phyloP scores from a whole-genome alignment of 1,140 invertebrate species.

The Anthonomus grandis region DNA sequence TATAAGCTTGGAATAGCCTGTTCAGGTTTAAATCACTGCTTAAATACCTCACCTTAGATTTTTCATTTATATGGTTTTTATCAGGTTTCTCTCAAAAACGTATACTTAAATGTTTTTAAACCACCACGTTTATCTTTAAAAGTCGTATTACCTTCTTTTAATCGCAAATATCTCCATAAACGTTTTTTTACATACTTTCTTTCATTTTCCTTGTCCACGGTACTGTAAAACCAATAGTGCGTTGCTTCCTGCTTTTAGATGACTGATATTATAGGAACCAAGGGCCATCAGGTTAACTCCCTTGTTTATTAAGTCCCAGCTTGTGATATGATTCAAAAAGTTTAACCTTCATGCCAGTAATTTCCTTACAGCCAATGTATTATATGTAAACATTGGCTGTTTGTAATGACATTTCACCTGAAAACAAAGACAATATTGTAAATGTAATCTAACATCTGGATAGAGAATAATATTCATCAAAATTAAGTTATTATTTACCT shows the following conservation, averaged over 20 bases:
- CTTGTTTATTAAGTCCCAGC: neutral
- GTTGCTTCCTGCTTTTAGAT: neutral
- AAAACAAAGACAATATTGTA: too few species aligned
- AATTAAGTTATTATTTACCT: neutral
- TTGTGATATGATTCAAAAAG: neutral
- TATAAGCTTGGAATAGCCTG: neutral
- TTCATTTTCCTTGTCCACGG: neutral
- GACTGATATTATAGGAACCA: neutral
- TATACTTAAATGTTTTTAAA: too few species aligned
- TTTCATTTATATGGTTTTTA: neutral
- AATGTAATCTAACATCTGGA: too few species aligned
- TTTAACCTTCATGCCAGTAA: neutral
- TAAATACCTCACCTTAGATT: neutral
- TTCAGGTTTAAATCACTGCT: too few species aligned
- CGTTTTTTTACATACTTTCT: neutral
- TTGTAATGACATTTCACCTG: neutral
- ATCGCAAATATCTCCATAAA: neutral
- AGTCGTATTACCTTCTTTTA: neutral
- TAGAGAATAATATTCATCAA: neutral
- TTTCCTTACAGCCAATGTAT: neutral
- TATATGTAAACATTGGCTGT: too few species aligned
- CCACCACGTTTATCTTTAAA: too few species aligned
- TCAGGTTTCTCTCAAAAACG: neutral
- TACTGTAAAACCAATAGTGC: neutral
- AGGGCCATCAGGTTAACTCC: too few species aligned